Evolutionary conservation across 2,888 invertebrate species (phyloP).

Genomic region (Cecidostiba fungosa): DNA sequence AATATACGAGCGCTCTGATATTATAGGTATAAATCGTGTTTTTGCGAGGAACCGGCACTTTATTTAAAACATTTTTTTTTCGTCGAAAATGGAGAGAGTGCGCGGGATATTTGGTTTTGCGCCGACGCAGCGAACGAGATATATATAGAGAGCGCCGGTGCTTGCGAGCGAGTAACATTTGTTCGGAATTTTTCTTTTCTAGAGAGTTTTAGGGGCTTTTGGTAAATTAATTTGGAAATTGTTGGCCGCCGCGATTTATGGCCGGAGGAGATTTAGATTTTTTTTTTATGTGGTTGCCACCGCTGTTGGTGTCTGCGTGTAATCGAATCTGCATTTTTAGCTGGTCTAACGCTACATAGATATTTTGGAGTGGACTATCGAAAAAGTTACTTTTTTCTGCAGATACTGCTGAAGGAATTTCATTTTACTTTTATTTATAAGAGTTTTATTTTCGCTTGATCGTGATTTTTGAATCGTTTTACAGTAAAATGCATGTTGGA

Average conservation of each 20-base stretch:
- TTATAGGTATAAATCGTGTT: slow-evolving; percentile 55
- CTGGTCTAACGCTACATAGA: neutral
- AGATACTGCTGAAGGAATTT: neutral
- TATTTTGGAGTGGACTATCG: neutral
- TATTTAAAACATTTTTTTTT: slow-evolving; percentile 49
- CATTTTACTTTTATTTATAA: neutral
- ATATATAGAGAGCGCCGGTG: neutral
- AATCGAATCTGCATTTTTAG: neutral
- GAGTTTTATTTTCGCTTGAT: neutral
- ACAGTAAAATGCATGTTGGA: no score
- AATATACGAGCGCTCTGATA: slow-evolving; percentile 36
- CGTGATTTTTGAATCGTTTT: neutral
- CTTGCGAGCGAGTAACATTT: slow-evolving; percentile 5
- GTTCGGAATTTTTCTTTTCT: slow-evolving; percentile 23
- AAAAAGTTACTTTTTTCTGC: neutral
- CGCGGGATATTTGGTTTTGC: slow-evolving; percentile 25
- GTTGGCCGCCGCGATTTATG: neutral
- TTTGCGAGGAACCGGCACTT: slow-evolving; percentile 21
- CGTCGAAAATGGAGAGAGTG: neutral
- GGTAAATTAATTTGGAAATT: slow-evolving; percentile 18
- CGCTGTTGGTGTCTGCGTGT: neutral
- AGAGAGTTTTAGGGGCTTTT: slow-evolving; percentile 4
- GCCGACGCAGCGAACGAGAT: neutral
- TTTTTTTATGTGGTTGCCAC: neutral
- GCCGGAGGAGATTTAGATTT: neutral